phyloP scores from a whole-genome alignment of 1,140 invertebrate genomes.

The Apis laboriosa region DNA sequence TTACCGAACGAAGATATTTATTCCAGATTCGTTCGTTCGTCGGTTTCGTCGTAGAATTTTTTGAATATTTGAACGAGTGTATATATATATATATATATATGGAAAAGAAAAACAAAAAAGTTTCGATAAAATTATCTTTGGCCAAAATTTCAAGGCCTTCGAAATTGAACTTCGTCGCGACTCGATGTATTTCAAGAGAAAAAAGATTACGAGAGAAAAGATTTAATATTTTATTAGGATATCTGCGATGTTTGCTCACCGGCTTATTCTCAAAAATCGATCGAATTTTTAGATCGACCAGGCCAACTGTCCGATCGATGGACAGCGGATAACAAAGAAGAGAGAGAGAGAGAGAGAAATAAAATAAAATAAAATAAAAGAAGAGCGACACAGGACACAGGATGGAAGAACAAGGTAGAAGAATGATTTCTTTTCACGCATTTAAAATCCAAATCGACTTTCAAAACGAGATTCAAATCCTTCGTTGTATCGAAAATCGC shows the following conservation, averaged over 20 bases:
- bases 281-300: conserved; percentile 50
- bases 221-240: not conserved
- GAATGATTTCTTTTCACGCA: conserved; percentile 6
- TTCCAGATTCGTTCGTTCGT: too few relatives aligned
- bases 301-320: conserved; percentile 36
- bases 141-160: not conserved
- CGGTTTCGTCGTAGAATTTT: too few relatives aligned
- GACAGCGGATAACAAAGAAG: conserved; percentile 36
- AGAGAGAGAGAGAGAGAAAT: not conserved
- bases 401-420: conserved; percentile 9
- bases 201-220: conserved; percentile 54
- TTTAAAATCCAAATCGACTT: conserved; percentile 62
- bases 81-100: not conserved
- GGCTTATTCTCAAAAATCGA: conserved; percentile 30
- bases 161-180: not conserved
- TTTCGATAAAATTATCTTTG: not conserved
- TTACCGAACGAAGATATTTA: too few relatives aligned
- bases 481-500: not conserved
- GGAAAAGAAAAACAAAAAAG: not conserved
- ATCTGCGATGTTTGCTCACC: conserved; percentile 38
- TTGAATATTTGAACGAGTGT: too few relatives aligned
- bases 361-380: not conserved
- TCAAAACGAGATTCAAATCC: conserved; percentile 61
- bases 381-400: too few relatives aligned
- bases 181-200: not conserved